Conservation (phyloP, 2,888 invertebrate genomes). For the Tillus elongatus region DNA sequence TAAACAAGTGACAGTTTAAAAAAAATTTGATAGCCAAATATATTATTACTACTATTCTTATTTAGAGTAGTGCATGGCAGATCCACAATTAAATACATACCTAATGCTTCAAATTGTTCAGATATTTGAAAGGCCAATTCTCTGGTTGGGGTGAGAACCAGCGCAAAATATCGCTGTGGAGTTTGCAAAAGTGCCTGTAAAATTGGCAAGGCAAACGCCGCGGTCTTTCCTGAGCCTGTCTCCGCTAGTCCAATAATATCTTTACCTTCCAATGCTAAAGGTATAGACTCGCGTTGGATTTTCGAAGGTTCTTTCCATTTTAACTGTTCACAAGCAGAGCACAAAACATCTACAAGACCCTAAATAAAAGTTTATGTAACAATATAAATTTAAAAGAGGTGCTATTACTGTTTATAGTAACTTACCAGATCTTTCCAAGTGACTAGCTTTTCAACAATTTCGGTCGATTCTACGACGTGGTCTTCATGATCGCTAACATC, state of each 20-base stretch:
- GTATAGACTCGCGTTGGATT: constrained; percentile 91
- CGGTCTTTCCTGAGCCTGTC: constrained; percentile 94
- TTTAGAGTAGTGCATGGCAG: no score
- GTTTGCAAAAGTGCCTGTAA: constrained; percentile 81
- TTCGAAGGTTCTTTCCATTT: constrained; percentile 94
- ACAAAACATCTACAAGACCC: constrained; percentile 86
- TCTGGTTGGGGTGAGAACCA: constrained; percentile 91
- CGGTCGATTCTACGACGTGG: no score
- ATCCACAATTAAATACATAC: no score
- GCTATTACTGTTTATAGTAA: no score
- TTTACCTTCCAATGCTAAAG: constrained; percentile 79
- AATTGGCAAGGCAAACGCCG: constrained; percentile 94
- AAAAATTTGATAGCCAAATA: no score
- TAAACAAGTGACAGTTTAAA: constrained; percentile 8
- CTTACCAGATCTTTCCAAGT: constrained; percentile 56
- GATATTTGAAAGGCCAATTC: constrained; percentile 97
- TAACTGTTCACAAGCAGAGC: constrained; percentile 82
- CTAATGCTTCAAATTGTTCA: constrained; percentile 96
- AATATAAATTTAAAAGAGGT: constrained; percentile 14
- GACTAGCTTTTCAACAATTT: constrained; percentile 29
- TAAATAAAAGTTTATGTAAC: constrained; percentile 37
- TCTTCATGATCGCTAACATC: no score
- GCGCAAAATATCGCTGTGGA: constrained; percentile 89
- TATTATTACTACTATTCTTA: no score
- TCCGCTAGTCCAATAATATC: constrained; percentile 60